phyloP scores from a whole-genome alignment of 1,140 invertebrate genomes.

The Ruditapes philippinarum region DNA sequence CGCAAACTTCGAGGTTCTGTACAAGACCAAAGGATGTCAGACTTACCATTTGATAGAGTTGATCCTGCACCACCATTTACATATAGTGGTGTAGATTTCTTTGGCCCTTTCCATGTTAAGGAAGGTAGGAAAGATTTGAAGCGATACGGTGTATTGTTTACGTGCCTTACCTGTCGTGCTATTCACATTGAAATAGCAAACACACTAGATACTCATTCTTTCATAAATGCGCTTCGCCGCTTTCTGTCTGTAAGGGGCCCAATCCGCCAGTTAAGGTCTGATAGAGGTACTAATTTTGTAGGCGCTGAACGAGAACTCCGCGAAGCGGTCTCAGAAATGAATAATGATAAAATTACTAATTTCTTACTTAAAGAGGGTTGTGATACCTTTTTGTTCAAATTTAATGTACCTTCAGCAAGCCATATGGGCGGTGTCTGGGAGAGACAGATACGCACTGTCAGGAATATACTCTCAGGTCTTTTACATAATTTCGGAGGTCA shows the following conservation, averaged over 20 bases:
- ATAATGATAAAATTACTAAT: neutral
- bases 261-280: neutral
- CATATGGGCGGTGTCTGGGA: slow-evolving; percentile 52
- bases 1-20: neutral
- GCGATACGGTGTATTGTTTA: slow-evolving; percentile 67
- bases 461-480: slow-evolving; percentile 27
- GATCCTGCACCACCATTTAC: neutral
- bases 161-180: slow-evolving; percentile 69
- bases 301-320: neutral
- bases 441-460: slow-evolving; percentile 50
- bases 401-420: slow-evolving; percentile 42
- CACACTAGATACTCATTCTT: neutral
- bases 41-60: neutral
- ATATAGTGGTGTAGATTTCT: neutral
- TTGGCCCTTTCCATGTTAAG: slow-evolving; percentile 69
- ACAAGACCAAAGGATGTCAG: neutral
- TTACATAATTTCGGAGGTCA: neutral
- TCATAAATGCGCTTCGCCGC: neutral
- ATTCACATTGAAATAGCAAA: slow-evolving; percentile 69
- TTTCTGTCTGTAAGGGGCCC: neutral
- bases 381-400: slow-evolving; percentile 57
- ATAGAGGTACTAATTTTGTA: neutral
- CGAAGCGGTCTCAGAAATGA: neutral
- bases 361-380: slow-evolving; percentile 37
- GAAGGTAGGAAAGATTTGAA: slow-evolving; percentile 60